A percentile compares a stretch with the other conserved stretches of the same genome.
Evolutionary conservation across 2,113 vertebrate genomes (phyloP).

Genomic region (Todiramphus chloris): DNA sequence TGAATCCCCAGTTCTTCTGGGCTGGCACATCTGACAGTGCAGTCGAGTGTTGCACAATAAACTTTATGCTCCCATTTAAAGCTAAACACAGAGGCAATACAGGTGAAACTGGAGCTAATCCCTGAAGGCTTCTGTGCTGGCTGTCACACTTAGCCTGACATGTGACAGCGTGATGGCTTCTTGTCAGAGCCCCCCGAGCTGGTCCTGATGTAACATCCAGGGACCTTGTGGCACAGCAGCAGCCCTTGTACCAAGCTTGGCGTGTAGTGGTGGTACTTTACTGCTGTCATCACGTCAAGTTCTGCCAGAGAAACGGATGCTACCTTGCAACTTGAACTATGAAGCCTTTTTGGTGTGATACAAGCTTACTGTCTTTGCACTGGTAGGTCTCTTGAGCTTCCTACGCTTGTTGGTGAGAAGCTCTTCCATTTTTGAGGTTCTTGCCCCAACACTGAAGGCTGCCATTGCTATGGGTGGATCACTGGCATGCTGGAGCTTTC

Average conservation of each 20-base stretch:
- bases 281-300: neutral
- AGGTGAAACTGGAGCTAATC: constrained; percentile 6
- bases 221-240: neutral
- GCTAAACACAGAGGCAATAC: neutral
- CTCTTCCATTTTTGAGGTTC: neutral
- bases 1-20: neutral
- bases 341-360: neutral
- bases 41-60: neutral
- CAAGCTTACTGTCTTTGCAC: neutral
- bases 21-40: neutral
- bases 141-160: neutral
- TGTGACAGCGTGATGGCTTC: neutral
- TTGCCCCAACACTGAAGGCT: neutral
- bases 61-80: neutral
- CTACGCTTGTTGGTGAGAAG: neutral
- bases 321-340: neutral
- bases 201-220: neutral
- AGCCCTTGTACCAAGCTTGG: neutral
- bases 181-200: neutral
- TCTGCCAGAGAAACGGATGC: neutral
- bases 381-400: neutral
- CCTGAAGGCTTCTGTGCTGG: neutral
- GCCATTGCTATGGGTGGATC: neutral
- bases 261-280: neutral
- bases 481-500: neutral